phyloP scores from a whole-genome alignment of 2,113 vertebrate genomes.

The Piaya cayana region DNA sequence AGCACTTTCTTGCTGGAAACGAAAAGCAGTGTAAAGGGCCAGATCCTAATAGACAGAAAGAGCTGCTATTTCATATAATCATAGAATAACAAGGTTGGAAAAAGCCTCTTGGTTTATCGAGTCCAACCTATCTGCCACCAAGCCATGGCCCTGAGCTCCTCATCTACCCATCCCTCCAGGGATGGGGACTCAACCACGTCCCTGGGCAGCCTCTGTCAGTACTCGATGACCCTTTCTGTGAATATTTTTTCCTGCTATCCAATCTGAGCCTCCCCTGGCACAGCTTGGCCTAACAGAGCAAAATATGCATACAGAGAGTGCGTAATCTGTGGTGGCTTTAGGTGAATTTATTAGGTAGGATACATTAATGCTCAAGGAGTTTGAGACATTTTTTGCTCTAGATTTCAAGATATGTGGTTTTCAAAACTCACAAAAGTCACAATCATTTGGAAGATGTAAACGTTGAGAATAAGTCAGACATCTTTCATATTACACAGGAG shows the following conservation, averaged over 20 bases:
- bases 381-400: not conserved
- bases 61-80: not conserved
- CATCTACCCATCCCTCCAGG: too few relatives aligned
- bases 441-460: not conserved
- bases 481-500: not conserved
- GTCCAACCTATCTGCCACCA: too few relatives aligned
- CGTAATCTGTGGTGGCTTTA: not conserved
- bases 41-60: not conserved
- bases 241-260: too few relatives aligned
- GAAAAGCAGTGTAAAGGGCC: not conserved
- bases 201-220: too few relatives aligned
- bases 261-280: too few relatives aligned
- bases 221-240: too few relatives aligned
- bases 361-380: not conserved
- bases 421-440: not conserved
- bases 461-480: not conserved
- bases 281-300: not conserved
- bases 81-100: too few relatives aligned
- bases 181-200: too few relatives aligned
- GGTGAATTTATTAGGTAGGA: not conserved
- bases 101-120: too few relatives aligned
- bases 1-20: not conserved
- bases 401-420: not conserved
- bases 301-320: not conserved
- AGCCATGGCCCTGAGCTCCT: too few relatives aligned